phyloP scores from a whole-genome alignment of 2,888 invertebrate species.

The Epirrhoe tristata region DNA sequence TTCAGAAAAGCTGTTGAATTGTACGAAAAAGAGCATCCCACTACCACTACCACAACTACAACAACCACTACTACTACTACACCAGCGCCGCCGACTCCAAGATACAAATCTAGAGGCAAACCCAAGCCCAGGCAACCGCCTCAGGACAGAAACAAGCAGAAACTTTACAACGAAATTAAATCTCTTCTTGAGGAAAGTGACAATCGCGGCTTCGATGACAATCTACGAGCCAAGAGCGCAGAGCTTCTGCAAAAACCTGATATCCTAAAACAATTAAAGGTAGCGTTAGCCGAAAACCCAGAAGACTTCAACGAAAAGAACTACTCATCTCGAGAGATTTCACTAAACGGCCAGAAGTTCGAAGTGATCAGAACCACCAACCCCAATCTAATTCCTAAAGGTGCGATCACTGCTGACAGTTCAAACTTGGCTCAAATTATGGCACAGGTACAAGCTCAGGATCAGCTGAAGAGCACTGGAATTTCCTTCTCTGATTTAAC shows the following conservation, averaged over 20 bases:
- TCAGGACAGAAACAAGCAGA: conserved; percentile 83
- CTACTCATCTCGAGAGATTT: conserved; percentile 90
- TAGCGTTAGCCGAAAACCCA: conserved; percentile 89
- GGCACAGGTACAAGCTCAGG: conserved; percentile 67
- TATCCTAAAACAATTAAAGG: conserved; percentile 89
- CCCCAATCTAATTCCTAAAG: conserved; percentile 87
- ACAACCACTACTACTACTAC: conserved; percentile 87
- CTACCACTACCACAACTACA: conserved; percentile 88
- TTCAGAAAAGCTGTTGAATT: conserved; percentile 88
- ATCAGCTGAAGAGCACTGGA: conserved; percentile 85
- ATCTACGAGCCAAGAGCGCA: conserved; percentile 77
- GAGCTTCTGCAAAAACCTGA: conserved; percentile 89
- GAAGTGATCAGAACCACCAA: conserved; percentile 90
- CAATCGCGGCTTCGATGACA: conserved; percentile 84
- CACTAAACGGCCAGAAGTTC: conserved; percentile 90
- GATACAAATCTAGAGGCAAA: conserved; percentile 67
- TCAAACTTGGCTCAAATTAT: conserved; percentile 73
- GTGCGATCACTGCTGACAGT: conserved; percentile 81
- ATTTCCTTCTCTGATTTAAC: conserved; percentile 91
- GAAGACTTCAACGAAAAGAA: conserved; percentile 88
- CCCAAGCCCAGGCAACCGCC: conserved; percentile 73
- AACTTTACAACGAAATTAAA: conserved; percentile 86
- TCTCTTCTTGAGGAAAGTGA: conserved; percentile 83
- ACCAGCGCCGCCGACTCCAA: conserved; percentile 65
- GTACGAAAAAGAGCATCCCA: conserved; percentile 89